A percentile compares a stretch with the other conserved stretches of the same genome.
Evolutionary conservation across 2,888 invertebrate species (phyloP).

Genomic region (Athalia rosae): DNA sequence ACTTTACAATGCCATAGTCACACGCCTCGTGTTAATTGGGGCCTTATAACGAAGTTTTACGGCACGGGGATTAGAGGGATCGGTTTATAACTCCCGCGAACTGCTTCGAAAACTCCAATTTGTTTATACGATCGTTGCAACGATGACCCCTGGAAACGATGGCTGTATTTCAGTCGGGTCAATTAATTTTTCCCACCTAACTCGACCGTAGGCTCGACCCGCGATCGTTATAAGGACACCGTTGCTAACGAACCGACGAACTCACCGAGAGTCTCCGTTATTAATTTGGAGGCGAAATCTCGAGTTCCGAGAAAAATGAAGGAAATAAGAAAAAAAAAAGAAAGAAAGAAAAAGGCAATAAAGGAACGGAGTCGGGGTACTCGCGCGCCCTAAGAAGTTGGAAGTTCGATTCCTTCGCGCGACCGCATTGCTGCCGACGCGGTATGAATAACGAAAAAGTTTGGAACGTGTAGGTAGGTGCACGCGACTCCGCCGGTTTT

Average conservation of each 20-base stretch:
- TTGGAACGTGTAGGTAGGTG: no score
- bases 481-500: no score
- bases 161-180: conserved; percentile 45
- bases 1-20: conserved; percentile 62
- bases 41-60: conserved; percentile 57
- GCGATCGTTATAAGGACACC: conserved; percentile 22
- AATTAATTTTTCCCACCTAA: conserved; percentile 49
- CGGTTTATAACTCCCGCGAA: conserved; percentile 62
- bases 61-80: conserved; percentile 63
- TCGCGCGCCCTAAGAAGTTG: no score
- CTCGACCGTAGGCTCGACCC: not conserved
- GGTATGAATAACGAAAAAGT: no score
- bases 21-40: conserved; percentile 67
- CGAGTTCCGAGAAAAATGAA: not conserved
- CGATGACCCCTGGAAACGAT: conserved; percentile 38
- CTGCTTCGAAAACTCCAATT: conserved; percentile 61
- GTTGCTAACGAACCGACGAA: conserved; percentile 35
- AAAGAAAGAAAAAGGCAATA: no score
- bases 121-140: conserved; percentile 61
- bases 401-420: no score
- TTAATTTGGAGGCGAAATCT: conserved; percentile 35
- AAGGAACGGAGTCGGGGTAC: no score
- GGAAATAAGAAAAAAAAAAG: no score
- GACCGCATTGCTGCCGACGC: no score
- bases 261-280: not conserved